Evolutionary conservation across 2,113 vertebrate genomes (phyloP).

Genomic region (Hyaena hyaena): DNA sequence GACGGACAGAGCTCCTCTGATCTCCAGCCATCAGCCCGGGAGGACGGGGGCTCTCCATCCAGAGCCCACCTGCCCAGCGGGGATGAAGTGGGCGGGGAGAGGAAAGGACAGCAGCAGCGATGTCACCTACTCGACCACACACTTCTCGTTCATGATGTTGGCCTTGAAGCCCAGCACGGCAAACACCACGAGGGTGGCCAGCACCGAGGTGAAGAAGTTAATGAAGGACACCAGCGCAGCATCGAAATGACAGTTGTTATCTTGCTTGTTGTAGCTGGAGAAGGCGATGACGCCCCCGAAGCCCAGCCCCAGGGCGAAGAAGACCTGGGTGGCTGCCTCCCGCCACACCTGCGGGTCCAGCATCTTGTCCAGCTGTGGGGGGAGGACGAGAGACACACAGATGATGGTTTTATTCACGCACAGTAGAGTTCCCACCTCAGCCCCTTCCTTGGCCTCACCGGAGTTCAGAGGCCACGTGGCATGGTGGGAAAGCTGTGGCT

Average conservation of each 20-base stretch:
- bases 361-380: constrained; percentile 97
- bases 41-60: neutral
- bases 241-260: constrained; percentile 99
- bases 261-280: constrained; percentile 99
- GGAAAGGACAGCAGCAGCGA: neutral
- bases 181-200: constrained; percentile 98
- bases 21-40: neutral
- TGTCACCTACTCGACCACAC: constrained; percentile 95
- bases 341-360: constrained; percentile 98
- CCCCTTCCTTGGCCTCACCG: neutral
- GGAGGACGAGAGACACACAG: constrained; percentile 26
- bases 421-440: neutral
- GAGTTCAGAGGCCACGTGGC: neutral
- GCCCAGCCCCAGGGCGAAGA: constrained; percentile 96
- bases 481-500: neutral
- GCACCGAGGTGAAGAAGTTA: constrained; percentile 97
- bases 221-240: constrained; percentile 96
- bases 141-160: constrained; percentile 99
- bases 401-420: neutral
- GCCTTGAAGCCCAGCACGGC: constrained; percentile 99
- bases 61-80: neutral
- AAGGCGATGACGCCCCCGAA: constrained; percentile 99
- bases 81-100: neutral
- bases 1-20: neutral
- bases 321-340: constrained; percentile 98